Base-by-base conservation (phyloP, 2,797 vertebrate genomes). In the Cirrhinus mrigala region DNA sequence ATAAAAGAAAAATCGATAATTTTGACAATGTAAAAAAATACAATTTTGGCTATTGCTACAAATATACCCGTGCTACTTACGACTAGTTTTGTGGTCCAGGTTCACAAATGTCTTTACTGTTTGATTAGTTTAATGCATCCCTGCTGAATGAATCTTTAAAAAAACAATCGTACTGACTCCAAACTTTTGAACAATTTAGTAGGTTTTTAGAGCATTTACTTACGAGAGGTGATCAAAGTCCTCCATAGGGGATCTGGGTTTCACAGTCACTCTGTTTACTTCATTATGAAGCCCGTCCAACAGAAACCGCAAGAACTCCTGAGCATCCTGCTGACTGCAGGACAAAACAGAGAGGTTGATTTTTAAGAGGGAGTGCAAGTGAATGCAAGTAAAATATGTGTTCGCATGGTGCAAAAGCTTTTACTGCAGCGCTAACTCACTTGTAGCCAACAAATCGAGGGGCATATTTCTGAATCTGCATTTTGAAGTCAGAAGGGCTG, bases 401-500 rank as follows among this genome's bases (percentile, higher is more conserved):
- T 27, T 22, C 62, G 22, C 44, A 48, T 40, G 20, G 52, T 76
- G 37, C 10, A 64, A 58, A 64, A 29, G 14, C 16, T 62, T 24
- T 73, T 16, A 62, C 24, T 10, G 24, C 8, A 37, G 50, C 14
- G 44, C 22, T 24, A 22, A 92, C 97, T 96, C 93, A 99, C 98
- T 97, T 98, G 95, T 98, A 99, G 86, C 98, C 98, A 0, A 98
- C 95, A 0, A 99, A 99, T 89, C 98, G 97, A 0, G 98, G 98
- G 0, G 97, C 98, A 0, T 96, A 98, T 95, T 94, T 96, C 95
- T 99, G 98, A 91, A 99, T 97, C 95, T 98, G 98, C 0, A 92
- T 98, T 93, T 96, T 97, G 94, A 99, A 98, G 46, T 99, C 97
- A 0, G 97, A 98, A 2, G 98, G 98, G 87, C 97, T 98, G 92